Base-by-base conservation (phyloP, 2,888 invertebrate species). In the Limnephilus marmoratus region DNA sequence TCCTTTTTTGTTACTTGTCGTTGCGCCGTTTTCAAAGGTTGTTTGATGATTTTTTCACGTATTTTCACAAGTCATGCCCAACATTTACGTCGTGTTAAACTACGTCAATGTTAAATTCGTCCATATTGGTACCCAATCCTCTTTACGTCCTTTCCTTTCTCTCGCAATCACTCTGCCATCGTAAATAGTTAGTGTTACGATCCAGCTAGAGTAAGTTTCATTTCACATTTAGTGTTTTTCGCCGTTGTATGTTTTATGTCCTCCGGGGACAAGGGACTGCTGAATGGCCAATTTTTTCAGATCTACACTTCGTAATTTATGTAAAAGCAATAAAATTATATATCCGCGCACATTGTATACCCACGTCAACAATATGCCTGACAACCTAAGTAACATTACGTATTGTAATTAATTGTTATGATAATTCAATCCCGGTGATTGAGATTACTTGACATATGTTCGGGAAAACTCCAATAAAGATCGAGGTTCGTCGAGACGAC, bases 201-300 rank as follows among this genome's bases (percentile, higher is more conserved):
- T 37, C 45, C 29, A 37, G 86, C n/a, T 29, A 49, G 45, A 86
- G 86, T 45, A 86, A 86, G 41, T 86, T 45, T 45, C 37, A 45
- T 86, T 86, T 49, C 45, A 86, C 37, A 45, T 86, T 86, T 86
- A 86, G 49, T 86, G 45, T 86, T 86, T 86, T 86, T 45, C n/a
- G 29, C 41, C 86, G 13, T 49, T 86, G 86, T 86, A 45, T 45
- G 86, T 29, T 86, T 86, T 86, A 86, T 45, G 41, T 34, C 85
- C 85, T 37, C 85, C 24, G 1, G 24, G n/a, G n/a, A 45, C 86
- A 15, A 45, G 12, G 45, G n/a, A 45, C 45, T 37, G 41, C 15
- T 24, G 45, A 86, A 68, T 68, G 68, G 24, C 29, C 34, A 15
- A 81, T 34, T 82, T 34, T 82, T 34, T 82, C 82, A 18, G 34